phyloP scores from a whole-genome alignment of 2,797 vertebrate genomes.

The Sciurus vulgaris region DNA sequence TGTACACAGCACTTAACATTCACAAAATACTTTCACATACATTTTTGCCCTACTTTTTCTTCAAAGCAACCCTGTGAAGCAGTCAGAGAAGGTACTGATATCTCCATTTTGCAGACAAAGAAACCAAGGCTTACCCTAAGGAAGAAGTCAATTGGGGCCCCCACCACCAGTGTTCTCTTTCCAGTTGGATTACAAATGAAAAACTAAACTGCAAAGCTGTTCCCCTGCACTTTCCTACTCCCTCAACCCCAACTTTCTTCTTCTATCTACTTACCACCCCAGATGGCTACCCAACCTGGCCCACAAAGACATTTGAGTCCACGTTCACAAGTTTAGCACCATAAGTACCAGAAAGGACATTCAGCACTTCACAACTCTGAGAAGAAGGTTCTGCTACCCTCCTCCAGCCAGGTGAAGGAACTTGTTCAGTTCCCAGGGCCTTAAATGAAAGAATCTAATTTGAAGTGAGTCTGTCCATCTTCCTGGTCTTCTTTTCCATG shows the following conservation, averaged over 20 bases:
- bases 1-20: slow-evolving; percentile 58
- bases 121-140: slow-evolving; percentile 78
- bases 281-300: neutral
- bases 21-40: slow-evolving; percentile 48
- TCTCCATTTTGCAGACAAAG: slow-evolving; percentile 73
- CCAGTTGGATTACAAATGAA: neutral
- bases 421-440: neutral
- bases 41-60: slow-evolving; percentile 48
- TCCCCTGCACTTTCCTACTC: rapidly evolving
- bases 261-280: neutral
- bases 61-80: neutral
- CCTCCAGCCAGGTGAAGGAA: neutral
- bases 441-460: neutral
- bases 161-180: neutral
- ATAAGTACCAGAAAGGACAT: neutral
- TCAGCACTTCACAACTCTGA: neutral
- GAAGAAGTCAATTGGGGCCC: neutral
- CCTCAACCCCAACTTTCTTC: neutral
- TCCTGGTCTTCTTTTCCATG: neutral
- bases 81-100: neutral
- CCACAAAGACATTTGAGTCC: neutral
- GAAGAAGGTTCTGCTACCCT: neutral
- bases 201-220: neutral
- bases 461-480: neutral
- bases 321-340: neutral